Conservation (phyloP, 2,888 invertebrate species). For the Tolmerus cingulatus region DNA sequence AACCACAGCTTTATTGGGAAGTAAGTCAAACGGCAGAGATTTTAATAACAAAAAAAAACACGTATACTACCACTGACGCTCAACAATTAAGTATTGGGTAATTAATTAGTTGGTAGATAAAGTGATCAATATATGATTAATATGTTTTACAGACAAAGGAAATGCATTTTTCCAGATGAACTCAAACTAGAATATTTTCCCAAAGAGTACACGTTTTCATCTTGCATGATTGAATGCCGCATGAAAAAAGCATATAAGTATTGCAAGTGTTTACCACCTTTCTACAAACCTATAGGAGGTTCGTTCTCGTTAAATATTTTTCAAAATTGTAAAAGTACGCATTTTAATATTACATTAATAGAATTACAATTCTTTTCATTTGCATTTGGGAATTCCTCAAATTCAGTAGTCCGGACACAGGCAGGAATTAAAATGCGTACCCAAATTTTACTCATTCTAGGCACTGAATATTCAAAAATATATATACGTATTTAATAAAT, state of each 20-base stretch:
- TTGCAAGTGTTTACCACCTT: conserved; percentile 77
- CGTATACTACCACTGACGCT: conserved; percentile 79
- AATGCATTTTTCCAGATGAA: conserved; percentile 77
- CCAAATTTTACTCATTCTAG: too few relatives aligned
- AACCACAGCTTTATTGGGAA: conserved; percentile 76
- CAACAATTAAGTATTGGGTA: conserved; percentile 63
- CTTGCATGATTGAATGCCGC: conserved; percentile 78
- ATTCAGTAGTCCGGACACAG: too few relatives aligned
- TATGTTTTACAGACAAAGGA: conserved; percentile 67
- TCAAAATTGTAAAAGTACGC: too few relatives aligned
- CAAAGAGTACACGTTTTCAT: conserved; percentile 74
- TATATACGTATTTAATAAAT: too few relatives aligned
- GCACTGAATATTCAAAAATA: too few relatives aligned
- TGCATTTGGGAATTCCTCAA: too few relatives aligned
- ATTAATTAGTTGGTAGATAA: not conserved
- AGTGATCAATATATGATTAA: not conserved
- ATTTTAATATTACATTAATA: too few relatives aligned
- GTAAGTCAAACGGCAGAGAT: conserved; percentile 60
- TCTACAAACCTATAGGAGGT: conserved; percentile 71
- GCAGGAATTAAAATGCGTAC: too few relatives aligned
- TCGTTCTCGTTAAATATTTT: conserved; percentile 51
- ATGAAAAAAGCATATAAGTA: conserved; percentile 71
- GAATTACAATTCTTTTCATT: too few relatives aligned
- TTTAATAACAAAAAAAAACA: conserved; percentile 74
- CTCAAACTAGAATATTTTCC: conserved; percentile 67